Base-by-base conservation (phyloP, 2,888 invertebrate species). In the Opisthograptis luteolata region DNA sequence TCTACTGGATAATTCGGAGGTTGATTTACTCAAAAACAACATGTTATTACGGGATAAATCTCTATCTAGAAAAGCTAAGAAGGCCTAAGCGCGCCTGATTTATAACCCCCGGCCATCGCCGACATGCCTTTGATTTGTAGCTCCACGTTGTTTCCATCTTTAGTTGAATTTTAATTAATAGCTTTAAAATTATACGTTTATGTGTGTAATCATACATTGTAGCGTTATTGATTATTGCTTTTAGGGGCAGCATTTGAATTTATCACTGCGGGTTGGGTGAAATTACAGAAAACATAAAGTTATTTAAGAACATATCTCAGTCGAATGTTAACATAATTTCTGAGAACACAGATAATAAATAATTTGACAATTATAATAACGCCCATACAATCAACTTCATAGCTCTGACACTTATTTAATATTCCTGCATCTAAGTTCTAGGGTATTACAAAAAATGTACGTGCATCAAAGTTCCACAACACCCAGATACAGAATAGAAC, bases 41-140 rank as follows among this genome's bases (percentile, higher is more conserved):
- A 72, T 89, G 88, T 88, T 89, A 90, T 90, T 90, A 90, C 75
- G 79, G 87, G 87, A 89, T 90, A 90, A 90, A 90, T 90, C 90
- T 90, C 84, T 90, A 89, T 90, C 89, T 90, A 89, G 90, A 88
- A 90, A 89, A 87, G 88, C 88, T 89, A 88, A 90, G 88, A 85
- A 88, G 88, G 84, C 86, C 88, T 90, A 89, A 90, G 87, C 84
- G 81, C 83, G 76, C 74, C 71, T 86, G 89, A 89, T 89, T 90
- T 89, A 90, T 83, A 68, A 66, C 75, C 83, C 62, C 66, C 68
- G 76, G 84, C 84, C 71, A 82, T 82, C 81, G 79, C 76, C 81
- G 79, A 80, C 56, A 81, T 79, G 75, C 74, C 58, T 81, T 84
- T 87, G 88, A 88, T 89, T 88, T 89, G 87, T 88, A 81, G 81